Evolutionary conservation across 2,113 vertebrate species (phyloP).

Genomic region (Dipodomys stephensi): DNA sequence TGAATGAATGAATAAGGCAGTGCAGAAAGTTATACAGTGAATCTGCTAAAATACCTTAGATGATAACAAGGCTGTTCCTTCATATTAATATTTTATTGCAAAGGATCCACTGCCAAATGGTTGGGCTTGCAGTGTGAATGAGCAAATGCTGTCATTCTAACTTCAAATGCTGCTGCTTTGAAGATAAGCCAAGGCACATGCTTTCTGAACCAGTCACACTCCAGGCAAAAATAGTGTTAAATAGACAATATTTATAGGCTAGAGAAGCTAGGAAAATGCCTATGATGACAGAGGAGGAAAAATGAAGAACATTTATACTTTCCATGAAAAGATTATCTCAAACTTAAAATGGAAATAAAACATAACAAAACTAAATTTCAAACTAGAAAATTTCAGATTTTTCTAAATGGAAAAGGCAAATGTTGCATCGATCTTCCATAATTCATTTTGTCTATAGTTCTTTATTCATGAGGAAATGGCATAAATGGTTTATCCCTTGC

Average conservation of each 20-base stretch:
- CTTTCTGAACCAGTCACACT: not conserved
- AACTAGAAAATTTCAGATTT: constrained; percentile 1
- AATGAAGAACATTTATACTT: constrained; percentile 9
- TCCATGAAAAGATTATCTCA: constrained; percentile 60
- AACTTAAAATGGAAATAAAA: constrained; percentile 55
- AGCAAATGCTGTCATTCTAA: constrained; percentile 42
- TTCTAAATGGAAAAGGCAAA: constrained; percentile 44
- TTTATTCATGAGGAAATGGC: not conserved
- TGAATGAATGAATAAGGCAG: constrained; percentile 69
- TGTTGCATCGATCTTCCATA: not conserved
- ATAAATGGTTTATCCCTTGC: not conserved
- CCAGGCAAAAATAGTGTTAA: not conserved
- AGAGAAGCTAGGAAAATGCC: constrained; percentile 22
- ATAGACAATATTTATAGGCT: not conserved
- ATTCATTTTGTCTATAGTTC: not conserved
- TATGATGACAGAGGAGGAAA: not conserved
- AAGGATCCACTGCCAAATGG: constrained; percentile 55
- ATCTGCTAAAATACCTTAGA: constrained; percentile 47
- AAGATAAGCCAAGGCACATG: not conserved
- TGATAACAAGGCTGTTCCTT: constrained; percentile 55
- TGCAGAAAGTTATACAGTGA: not conserved
- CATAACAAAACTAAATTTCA: constrained; percentile 66
- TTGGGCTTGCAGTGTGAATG: constrained; percentile 14
- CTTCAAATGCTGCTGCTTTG: constrained; percentile 8
- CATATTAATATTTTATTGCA: constrained; percentile 59